Evolutionary conservation across 2,888 invertebrate species (phyloP).

Genomic region (Drosophila macrospina): DNA sequence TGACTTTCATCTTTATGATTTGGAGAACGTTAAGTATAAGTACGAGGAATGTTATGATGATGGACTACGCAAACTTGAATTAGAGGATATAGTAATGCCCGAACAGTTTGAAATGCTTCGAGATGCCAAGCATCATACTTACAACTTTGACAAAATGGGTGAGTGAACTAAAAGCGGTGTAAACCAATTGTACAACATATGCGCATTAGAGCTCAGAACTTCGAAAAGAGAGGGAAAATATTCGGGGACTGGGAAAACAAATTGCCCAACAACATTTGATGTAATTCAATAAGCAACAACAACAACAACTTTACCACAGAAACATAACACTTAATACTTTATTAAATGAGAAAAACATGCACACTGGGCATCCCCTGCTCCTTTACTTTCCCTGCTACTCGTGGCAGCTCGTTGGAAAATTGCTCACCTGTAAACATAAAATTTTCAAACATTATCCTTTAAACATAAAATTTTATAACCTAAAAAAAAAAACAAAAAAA

Average conservation of each 20-base stretch:
- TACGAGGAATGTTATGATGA: constrained; percentile 71
- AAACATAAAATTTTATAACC: constrained; percentile 81
- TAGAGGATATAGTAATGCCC: constrained; percentile 81
- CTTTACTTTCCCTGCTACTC: neutral
- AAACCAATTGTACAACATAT: constrained; percentile 57
- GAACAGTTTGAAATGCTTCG: constrained; percentile 79
- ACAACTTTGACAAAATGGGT: constrained; percentile 78
- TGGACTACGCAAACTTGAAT: constrained; percentile 54
- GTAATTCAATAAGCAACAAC: constrained; percentile 66
- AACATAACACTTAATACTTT: constrained; percentile 81
- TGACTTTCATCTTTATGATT: constrained; percentile 78
- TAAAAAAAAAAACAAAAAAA: constrained; percentile 24
- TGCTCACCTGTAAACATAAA: constrained; percentile 81
- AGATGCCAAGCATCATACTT: constrained; percentile 77
- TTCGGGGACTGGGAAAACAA: constrained; percentile 41
- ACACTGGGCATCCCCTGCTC: constrained; percentile 8
- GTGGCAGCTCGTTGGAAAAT: constrained; percentile 62
- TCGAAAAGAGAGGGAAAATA: no score
- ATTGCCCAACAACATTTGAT: constrained; percentile 67
- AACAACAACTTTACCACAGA: constrained; percentile 63
- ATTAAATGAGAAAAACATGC: constrained; percentile 80
- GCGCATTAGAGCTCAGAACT: constrained; percentile 49
- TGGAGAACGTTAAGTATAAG: constrained; percentile 61
- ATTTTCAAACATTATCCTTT: constrained; percentile 81
- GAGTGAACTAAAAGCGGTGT: constrained; percentile 38